These are phyloP conservation scores for Toxotes jaculatrix DNA, from an alignment of 2,113 vertebrate species.

Conservation along the genomic window DNA sequence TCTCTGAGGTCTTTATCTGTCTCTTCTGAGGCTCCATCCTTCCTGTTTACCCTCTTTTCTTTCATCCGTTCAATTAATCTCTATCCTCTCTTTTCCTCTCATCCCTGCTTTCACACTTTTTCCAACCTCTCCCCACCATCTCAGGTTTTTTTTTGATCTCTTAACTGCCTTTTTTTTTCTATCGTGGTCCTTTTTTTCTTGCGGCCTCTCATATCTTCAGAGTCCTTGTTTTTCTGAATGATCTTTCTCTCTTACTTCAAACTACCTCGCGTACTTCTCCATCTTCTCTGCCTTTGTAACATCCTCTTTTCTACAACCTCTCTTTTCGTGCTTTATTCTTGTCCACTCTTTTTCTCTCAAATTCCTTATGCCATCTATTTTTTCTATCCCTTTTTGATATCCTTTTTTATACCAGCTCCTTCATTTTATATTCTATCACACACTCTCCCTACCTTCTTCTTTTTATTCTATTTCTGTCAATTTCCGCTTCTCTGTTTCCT, in stretches of 20 bases:
- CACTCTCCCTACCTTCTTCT: conserved; percentile 14
- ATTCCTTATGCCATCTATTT: conserved; percentile 15
- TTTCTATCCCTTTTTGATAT: conserved; percentile 29
- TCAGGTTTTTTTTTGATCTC: neutral
- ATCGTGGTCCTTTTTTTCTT: neutral
- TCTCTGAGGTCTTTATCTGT: conserved; percentile 77
- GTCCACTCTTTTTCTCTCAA: conserved; percentile 15
- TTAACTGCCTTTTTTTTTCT: conserved; percentile 6
- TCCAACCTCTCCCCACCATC: conserved; percentile 30
- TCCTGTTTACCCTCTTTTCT: conserved; percentile 78
- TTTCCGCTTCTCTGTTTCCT: conserved; percentile 30
- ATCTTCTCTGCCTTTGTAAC: conserved; percentile 29
- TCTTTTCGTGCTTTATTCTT: conserved; percentile 11
- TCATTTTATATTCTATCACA: conserved; percentile 26
- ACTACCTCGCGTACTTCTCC: conserved; percentile 38
- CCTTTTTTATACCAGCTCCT: conserved; percentile 9
- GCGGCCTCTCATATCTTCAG: conserved; percentile 36
- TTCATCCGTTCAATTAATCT: conserved; percentile 76
- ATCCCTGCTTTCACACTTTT: conserved; percentile 50
- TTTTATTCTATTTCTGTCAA: conserved; percentile 54
- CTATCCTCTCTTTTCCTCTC: conserved; percentile 56
- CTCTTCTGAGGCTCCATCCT: conserved; percentile 69
- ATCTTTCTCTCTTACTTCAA: conserved; percentile 53
- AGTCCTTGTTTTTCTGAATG: conserved; percentile 40
- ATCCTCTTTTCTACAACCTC: conserved; percentile 21